These are phyloP conservation scores for Uloborus diversus DNA, from an alignment of 1,140 invertebrate genomes.

Conservation along the genomic window DNA sequence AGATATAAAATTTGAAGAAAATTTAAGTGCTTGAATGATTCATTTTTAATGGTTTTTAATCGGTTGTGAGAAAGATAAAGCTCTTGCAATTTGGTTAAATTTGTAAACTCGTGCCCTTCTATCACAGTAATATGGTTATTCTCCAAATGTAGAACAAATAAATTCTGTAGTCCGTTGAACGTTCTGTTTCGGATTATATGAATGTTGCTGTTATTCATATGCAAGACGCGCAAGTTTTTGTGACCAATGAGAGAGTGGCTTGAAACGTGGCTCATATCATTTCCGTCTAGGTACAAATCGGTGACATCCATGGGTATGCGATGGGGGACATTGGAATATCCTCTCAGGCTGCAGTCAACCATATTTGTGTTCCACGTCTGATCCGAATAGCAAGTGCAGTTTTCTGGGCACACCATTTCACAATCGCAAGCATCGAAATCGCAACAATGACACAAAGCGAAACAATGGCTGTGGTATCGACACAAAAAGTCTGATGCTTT, in stretches of 20 bases:
- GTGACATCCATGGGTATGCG: constrained; percentile 95
- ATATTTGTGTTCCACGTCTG: constrained; percentile 92
- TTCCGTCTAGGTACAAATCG: constrained; percentile 90
- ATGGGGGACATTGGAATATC: constrained; percentile 73
- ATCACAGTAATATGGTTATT: constrained; percentile 82
- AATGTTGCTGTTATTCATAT: constrained; percentile 85
- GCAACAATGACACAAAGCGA: constrained; percentile 91
- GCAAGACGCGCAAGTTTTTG: constrained; percentile 86
- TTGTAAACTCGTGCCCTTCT: constrained; percentile 91
- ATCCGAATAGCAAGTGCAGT: constrained; percentile 88
- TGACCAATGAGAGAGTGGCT: constrained; percentile 91
- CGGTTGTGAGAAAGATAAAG: constrained; percentile 88
- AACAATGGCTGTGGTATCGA: constrained; percentile 90
- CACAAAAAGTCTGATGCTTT: constrained; percentile 87
- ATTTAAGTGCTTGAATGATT: constrained; percentile 79
- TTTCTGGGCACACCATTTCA: constrained; percentile 91
- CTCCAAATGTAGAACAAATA: constrained; percentile 84
- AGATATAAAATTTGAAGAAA: constrained; percentile 83
- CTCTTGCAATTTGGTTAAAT: constrained; percentile 80
- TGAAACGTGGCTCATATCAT: constrained; percentile 82
- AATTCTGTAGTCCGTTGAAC: constrained; percentile 85
- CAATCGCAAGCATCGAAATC: constrained; percentile 95
- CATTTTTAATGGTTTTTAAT: constrained; percentile 80
- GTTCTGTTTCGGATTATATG: constrained; percentile 89
- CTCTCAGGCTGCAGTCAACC: constrained; percentile 79